Percentiles rank a stretch among this genome's conserved stretches.
phyloP scores from a whole-genome alignment of 2,797 vertebrate species.

The Acanthurus tractus region DNA sequence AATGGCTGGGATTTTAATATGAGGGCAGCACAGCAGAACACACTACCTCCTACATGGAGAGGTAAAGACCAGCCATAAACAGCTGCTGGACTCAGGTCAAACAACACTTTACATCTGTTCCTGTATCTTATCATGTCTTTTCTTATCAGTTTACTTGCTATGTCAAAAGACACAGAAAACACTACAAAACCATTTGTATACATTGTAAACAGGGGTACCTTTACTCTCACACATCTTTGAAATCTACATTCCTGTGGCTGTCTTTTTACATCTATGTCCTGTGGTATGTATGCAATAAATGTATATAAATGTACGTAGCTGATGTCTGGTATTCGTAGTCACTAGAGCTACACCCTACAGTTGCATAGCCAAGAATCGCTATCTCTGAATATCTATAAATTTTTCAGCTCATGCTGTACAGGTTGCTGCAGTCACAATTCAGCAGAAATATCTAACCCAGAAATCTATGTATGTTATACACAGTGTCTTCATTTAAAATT shows the following conservation, averaged over 20 bases:
- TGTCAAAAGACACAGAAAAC: not conserved
- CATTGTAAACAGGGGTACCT: not conserved
- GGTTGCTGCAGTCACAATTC: conserved; percentile 8
- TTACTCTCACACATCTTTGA: not conserved
- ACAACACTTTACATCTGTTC: conserved; percentile 11
- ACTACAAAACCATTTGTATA: not conserved
- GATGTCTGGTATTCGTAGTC: not conserved
- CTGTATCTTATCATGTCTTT: not conserved
- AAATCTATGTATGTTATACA: conserved; percentile 15
- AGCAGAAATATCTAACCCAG: conserved; percentile 6
- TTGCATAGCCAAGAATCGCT: not conserved
- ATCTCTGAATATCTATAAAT: not conserved
- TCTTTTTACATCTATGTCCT: not conserved
- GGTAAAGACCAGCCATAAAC: conserved; percentile 40
- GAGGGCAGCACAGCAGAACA: conserved; percentile 74
- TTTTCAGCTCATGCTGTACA: not conserved
- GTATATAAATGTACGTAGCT: not conserved
- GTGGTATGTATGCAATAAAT: not conserved
- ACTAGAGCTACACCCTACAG: not conserved
- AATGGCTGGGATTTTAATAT: conserved; percentile 76
- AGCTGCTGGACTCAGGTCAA: conserved; percentile 30
- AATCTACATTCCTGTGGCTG: not conserved
- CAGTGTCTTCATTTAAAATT: conserved; percentile 22
- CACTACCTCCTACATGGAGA: conserved; percentile 55
- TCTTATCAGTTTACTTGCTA: not conserved